Percentiles rank a stretch among this genome's conserved stretches.
Conservation (phyloP, 2,797 vertebrate genomes). For the Acanthurus tractus region DNA sequence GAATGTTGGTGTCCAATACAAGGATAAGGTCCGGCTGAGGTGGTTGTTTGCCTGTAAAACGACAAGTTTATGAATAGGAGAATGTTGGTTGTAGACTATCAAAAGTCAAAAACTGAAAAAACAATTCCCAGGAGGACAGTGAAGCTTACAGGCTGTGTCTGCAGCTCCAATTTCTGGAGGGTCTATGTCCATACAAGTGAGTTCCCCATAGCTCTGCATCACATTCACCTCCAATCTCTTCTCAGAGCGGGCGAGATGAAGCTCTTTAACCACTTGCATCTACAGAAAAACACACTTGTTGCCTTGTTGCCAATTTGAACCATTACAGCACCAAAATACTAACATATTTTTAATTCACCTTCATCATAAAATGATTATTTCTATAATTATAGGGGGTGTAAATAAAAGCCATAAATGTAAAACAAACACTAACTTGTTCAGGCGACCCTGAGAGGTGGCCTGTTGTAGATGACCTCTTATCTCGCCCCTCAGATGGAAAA, state of each 20-base stretch:
- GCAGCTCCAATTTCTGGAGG: conserved; percentile 53
- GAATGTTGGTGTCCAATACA: conserved; percentile 94
- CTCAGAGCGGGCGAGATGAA: conserved; percentile 89
- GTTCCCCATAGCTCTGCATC: conserved; percentile 88
- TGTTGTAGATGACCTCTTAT: not conserved
- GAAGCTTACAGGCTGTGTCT: conserved; percentile 39
- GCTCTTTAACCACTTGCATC: conserved; percentile 91
- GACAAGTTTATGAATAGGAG: not conserved
- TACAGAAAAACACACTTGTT: conserved; percentile 61
- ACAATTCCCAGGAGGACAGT: not conserved
- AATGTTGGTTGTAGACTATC: fast-evolving
- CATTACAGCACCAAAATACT: not conserved
- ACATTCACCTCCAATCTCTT: conserved; percentile 86
- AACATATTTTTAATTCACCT: not conserved
- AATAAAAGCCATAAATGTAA: not conserved
- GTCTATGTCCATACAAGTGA: conserved; percentile 94
- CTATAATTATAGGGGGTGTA: not conserved
- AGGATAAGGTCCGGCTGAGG: conserved; percentile 86
- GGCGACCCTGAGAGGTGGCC: not conserved
- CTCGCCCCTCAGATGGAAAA: conserved; percentile 19
- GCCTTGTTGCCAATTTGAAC: not conserved
- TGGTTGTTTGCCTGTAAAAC: conserved; percentile 77
- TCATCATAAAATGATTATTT: not conserved
- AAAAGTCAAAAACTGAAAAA: conserved; percentile 7
- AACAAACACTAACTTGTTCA: not conserved